Percentiles rank a stretch among this genome's conserved stretches.
Conservation (phyloP, 2,113 vertebrate genomes). For the Petaurus breviceps region DNA sequence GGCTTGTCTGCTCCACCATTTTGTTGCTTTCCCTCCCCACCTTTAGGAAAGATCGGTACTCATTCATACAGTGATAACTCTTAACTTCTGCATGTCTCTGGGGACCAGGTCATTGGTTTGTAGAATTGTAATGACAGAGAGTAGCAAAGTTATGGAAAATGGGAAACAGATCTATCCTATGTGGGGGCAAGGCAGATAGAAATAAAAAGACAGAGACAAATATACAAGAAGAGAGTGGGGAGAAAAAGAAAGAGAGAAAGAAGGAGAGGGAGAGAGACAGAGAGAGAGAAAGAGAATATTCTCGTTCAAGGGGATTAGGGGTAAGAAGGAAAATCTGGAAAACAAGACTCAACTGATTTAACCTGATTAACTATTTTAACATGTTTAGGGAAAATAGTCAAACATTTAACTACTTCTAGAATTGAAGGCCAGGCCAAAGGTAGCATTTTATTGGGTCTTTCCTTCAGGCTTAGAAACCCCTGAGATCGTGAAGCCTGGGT, state of each 20-base stretch:
- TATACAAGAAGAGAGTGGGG: background rate
- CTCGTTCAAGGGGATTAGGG: slow-evolving; percentile 61
- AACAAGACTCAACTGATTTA: slow-evolving; percentile 76
- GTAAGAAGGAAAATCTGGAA: slow-evolving; percentile 68
- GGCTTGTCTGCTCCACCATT: background rate
- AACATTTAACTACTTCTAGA: slow-evolving; percentile 70
- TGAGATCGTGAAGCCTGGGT: background rate
- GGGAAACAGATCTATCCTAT: background rate
- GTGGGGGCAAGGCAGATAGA: background rate
- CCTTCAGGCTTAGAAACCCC: background rate
- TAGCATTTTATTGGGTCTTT: slow-evolving; percentile 64
- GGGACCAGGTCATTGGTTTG: background rate
- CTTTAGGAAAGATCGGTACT: background rate
- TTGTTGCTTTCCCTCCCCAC: background rate
- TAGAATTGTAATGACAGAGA: background rate
- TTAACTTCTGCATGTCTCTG: background rate
- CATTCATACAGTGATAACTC: background rate
- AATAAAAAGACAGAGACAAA: background rate
- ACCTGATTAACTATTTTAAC: slow-evolving; percentile 78
- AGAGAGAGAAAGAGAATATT: slow-evolving; percentile 29
- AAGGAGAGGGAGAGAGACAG: background rate
- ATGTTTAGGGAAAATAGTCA: slow-evolving; percentile 72
- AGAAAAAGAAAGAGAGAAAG: background rate
- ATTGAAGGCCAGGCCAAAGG: slow-evolving; percentile 67
- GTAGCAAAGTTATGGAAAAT: background rate